phyloP scores from a whole-genome alignment of 2,888 invertebrate genomes.

The Drosophila maculinotata region DNA sequence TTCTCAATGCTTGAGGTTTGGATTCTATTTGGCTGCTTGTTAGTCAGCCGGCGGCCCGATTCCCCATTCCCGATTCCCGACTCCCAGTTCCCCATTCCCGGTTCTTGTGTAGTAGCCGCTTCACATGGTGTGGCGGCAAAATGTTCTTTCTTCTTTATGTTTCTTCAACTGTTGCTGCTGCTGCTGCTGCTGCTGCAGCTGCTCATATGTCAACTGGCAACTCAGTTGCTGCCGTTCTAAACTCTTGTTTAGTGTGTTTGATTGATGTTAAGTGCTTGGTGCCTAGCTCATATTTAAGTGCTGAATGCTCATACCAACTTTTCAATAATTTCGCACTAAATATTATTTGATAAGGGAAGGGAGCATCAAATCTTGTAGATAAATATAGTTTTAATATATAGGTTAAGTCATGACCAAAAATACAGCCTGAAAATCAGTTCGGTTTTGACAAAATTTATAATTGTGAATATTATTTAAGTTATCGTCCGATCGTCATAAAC shows the following conservation, averaged over 20 bases:
- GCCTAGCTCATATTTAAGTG: constrained; percentile 44
- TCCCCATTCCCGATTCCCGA: constrained; percentile 33
- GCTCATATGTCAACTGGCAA: constrained; percentile 82
- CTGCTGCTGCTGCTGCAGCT: constrained; percentile 28
- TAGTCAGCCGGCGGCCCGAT: constrained; percentile 52
- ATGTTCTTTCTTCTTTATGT: constrained; percentile 63
- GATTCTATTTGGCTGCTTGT: constrained; percentile 56
- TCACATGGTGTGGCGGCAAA: constrained; percentile 78
- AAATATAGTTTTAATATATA: neutral
- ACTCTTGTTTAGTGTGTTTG: constrained; percentile 79
- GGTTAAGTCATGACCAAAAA: too few species aligned
- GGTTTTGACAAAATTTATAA: too few species aligned
- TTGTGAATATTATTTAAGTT: too few species aligned
- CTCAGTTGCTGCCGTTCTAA: constrained; percentile 69
- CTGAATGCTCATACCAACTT: constrained; percentile 29
- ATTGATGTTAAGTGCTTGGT: constrained; percentile 82
- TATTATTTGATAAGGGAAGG: constrained; percentile 2
- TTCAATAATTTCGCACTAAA: constrained; percentile 44
- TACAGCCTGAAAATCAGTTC: too few species aligned
- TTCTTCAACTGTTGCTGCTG: constrained; percentile 41
- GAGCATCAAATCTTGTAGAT: neutral
- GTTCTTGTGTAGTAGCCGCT: constrained; percentile 67
- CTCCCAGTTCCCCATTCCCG: constrained; percentile 35
- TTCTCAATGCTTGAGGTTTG: constrained; percentile 53
- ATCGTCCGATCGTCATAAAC: too few species aligned